Conservation (phyloP, 2,888 invertebrate species). For the Neocrepidodera transversa region DNA sequence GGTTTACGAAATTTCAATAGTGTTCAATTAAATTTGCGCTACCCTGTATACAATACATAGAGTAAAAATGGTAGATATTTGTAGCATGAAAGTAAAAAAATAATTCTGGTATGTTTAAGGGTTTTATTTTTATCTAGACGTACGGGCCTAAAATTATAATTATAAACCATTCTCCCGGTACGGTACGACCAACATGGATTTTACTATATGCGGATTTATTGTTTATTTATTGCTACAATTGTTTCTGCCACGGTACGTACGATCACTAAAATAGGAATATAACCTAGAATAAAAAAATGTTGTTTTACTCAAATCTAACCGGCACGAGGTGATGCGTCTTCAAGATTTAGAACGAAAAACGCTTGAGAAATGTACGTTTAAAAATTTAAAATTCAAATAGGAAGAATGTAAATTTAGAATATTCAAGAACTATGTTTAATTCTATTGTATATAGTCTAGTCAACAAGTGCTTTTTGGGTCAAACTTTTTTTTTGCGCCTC, state of each 20-base stretch:
- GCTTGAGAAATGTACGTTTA: no score
- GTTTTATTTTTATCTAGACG: not conserved
- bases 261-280: constrained; percentile 31
- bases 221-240: constrained; percentile 42
- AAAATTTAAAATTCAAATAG: no score
- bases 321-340: constrained; percentile 30
- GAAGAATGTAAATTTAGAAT: no score
- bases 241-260: constrained; percentile 28
- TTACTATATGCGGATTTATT: constrained; percentile 39
- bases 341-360: constrained; percentile 16
- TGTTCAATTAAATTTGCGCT: no score
- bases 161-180: constrained; percentile 32
- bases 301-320: constrained; percentile 22
- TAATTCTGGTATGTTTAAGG: no score
- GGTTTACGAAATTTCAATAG: no score
- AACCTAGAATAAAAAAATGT: constrained; percentile 29
- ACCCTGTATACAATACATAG: no score
- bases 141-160: constrained; percentile 8
- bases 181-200: constrained; percentile 32
- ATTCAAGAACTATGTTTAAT: no score
- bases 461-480: no score
- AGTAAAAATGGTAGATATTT: not conserved
- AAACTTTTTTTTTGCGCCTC: no score
- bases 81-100: no score
- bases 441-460: no score